Evolutionary conservation across 2,113 vertebrate species (phyloP).

Genomic region (Solea senegalensis): DNA sequence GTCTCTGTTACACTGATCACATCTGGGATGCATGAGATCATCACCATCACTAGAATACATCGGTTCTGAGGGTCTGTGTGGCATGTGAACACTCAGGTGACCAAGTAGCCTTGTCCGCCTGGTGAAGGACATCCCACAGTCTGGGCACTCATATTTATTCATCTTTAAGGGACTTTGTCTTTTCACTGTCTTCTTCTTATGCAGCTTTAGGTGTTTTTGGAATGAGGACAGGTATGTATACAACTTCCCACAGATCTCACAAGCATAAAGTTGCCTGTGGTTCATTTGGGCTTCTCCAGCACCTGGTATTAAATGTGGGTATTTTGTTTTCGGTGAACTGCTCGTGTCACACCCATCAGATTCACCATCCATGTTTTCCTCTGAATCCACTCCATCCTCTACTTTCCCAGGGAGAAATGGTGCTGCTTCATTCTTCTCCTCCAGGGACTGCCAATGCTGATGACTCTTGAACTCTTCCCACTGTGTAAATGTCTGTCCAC

Average conservation of each 20-base stretch:
- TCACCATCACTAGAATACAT: background rate
- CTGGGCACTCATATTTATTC: conserved; percentile 47
- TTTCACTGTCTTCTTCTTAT: fast-evolving
- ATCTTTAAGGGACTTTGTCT: background rate
- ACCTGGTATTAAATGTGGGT: background rate
- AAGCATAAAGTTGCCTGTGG: conserved; percentile 28
- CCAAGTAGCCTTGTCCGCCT: conserved; percentile 26
- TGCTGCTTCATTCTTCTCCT: conserved; percentile 15
- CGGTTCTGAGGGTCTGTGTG: fast-evolving
- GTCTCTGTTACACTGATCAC: conserved; percentile 66
- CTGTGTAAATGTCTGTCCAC: conserved; percentile 59
- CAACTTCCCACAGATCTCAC: conserved; percentile 68
- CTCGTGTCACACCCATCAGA: conserved; percentile 6
- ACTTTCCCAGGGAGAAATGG: background rate
- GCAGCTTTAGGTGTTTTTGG: conserved; percentile 64
- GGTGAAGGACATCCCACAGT: conserved; percentile 62
- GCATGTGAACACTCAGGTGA: conserved; percentile 65
- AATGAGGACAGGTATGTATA: conserved; percentile 69
- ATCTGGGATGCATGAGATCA: conserved; percentile 18
- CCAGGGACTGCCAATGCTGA: conserved; percentile 61
- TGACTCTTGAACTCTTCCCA: conserved; percentile 44
- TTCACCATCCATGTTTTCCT: background rate
- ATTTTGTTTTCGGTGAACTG: conserved; percentile 7
- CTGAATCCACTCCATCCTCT: background rate
- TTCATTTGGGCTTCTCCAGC: background rate